phyloP scores from a whole-genome alignment of 2,888 invertebrate genomes.

The Aspidiotus rigidus region DNA sequence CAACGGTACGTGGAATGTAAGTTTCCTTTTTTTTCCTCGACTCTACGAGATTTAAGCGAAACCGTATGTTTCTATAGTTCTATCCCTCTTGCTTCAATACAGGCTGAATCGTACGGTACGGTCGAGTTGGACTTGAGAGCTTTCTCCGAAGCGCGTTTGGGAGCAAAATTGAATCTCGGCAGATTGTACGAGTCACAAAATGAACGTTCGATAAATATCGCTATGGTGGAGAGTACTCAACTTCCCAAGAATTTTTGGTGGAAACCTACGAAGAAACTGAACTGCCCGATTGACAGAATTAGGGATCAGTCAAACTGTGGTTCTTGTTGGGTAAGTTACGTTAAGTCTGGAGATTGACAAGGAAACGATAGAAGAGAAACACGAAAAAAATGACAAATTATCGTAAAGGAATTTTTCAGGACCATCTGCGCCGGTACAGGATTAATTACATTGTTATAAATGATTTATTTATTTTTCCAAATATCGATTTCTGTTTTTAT shows the following conservation, averaged over 20 bases:
- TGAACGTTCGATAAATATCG: background rate
- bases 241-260: background rate
- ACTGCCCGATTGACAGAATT: conserved; percentile 72
- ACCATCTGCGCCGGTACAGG: background rate
- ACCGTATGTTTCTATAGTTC: too few relatives aligned
- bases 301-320: conserved; percentile 84
- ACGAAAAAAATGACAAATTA: too few relatives aligned
- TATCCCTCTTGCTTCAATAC: background rate
- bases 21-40: too few relatives aligned
- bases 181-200: background rate
- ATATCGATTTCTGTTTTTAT: background rate
- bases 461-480: background rate
- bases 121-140: background rate
- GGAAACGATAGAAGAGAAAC: too few relatives aligned
- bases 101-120: conserved; percentile 14
- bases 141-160: background rate
- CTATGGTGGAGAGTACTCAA: background rate
- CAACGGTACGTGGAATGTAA: too few relatives aligned
- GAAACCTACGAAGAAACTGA: conserved; percentile 60
- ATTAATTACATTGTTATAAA: background rate
- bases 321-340: conserved; percentile 60
- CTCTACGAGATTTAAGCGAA: too few relatives aligned
- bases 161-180: background rate
- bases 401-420: too few relatives aligned
- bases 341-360: too few relatives aligned